These are phyloP conservation scores for Nymphalis io DNA, from an alignment of 1,140 invertebrate genomes.

Conservation along the genomic window DNA sequence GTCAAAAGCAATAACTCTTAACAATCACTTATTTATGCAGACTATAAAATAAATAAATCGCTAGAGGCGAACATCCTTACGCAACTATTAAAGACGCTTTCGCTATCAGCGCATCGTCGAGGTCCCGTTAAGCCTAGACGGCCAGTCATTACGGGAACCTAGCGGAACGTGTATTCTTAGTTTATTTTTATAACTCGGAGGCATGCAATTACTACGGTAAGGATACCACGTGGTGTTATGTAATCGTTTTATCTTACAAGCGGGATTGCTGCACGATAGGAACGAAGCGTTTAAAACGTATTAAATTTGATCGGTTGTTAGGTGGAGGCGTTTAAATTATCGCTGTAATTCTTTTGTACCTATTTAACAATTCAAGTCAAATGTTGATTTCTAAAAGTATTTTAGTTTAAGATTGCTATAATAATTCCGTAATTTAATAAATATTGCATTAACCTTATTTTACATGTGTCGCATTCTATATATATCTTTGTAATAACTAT, in stretches of 20 bases:
- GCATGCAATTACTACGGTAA: slow-evolving; percentile 63
- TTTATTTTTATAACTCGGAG: slow-evolving; percentile 58
- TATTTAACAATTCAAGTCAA: no score
- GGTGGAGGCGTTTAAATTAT: not conserved
- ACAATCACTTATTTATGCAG: not conserved
- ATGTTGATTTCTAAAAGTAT: no score
- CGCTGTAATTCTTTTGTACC: not conserved
- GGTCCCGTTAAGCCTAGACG: slow-evolving; percentile 45
- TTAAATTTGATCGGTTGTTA: slow-evolving; percentile 17
- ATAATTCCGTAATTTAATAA: no score
- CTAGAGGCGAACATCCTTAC: slow-evolving; percentile 10
- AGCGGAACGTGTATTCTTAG: slow-evolving; percentile 64
- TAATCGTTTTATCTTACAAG: slow-evolving; percentile 43
- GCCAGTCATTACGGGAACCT: slow-evolving; percentile 65
- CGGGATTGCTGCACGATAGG: slow-evolving; percentile 1
- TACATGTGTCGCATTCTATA: no score
- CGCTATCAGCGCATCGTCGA: slow-evolving; percentile 25
- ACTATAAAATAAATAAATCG: not conserved
- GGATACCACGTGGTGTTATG: slow-evolving; percentile 51
- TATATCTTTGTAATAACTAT: no score
- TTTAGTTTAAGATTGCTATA: no score
- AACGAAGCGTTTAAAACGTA: slow-evolving; percentile 13
- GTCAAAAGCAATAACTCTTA: not conserved
- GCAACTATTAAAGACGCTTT: slow-evolving; percentile 26
- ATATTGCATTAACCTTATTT: no score